Percentiles rank a stretch among this genome's conserved stretches.
phyloP scores from a whole-genome alignment of 1,140 invertebrate species.

The Aphelinus certus region DNA sequence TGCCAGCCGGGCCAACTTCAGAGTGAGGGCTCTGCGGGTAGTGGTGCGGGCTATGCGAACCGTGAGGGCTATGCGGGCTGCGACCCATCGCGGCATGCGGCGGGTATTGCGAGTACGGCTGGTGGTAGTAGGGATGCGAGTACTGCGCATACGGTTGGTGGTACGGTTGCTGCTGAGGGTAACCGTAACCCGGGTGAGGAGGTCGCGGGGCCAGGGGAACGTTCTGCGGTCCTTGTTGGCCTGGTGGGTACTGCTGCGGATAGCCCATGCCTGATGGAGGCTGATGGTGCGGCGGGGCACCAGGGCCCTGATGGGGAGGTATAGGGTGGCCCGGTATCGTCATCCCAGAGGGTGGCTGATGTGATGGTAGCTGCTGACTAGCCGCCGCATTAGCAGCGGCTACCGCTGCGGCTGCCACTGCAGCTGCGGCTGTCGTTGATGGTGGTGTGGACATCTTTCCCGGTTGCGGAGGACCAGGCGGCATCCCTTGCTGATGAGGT shows the following conservation, averaged over 20 bases:
- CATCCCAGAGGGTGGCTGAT: conserved; percentile 47
- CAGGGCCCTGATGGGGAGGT: conserved; percentile 55
- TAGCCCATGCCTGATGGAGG: conserved; percentile 59
- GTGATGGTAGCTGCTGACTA: conserved; percentile 50
- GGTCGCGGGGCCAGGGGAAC: conserved; percentile 67
- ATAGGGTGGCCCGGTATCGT: conserved; percentile 56
- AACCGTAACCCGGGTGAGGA: conserved; percentile 70
- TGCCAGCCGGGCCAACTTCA: conserved; percentile 45
- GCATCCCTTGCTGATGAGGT: conserved; percentile 39
- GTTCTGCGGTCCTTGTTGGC: conserved; percentile 64
- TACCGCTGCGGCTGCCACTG: conserved; percentile 43
- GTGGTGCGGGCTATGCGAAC: conserved; percentile 53
- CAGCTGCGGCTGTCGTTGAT: conserved; percentile 42
- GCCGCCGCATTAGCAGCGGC: conserved; percentile 47
- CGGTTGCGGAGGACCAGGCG: conserved; percentile 37
- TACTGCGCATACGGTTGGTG: conserved; percentile 71
- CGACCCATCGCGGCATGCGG: conserved; percentile 66
- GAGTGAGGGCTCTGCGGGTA: conserved; percentile 61
- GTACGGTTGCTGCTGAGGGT: conserved; percentile 71
- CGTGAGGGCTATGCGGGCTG: conserved; percentile 62
- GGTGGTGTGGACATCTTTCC: conserved; percentile 41
- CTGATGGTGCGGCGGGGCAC: conserved; percentile 50
- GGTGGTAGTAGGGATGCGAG: conserved; percentile 71
- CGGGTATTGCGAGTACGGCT: conserved; percentile 70
- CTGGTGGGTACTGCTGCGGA: conserved; percentile 56